Conservation (phyloP, 2,797 vertebrate genomes). For the Todus mexicanus region DNA sequence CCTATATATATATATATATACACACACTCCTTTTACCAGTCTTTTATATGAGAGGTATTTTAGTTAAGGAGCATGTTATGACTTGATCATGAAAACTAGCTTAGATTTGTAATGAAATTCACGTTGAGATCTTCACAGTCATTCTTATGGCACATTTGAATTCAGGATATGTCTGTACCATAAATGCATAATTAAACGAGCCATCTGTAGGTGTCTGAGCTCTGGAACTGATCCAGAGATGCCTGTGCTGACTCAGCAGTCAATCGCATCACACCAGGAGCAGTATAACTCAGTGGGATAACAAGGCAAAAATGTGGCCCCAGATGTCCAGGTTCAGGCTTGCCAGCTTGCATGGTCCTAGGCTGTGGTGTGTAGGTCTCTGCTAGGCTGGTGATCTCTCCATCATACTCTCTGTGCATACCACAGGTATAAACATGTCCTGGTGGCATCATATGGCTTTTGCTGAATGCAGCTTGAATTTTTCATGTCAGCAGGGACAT, state of each 20-base stretch:
- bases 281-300: too few relatives aligned
- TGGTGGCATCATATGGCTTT: neutral
- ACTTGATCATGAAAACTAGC: rapidly evolving
- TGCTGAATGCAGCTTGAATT: neutral
- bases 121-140: neutral
- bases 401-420: neutral
- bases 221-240: neutral
- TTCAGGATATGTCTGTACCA: neutral
- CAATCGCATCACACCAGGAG: neutral
- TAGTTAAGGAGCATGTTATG: neutral
- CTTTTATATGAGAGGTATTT: neutral
- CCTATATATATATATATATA: too few relatives aligned
- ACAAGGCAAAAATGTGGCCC: too few relatives aligned
- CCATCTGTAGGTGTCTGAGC: neutral
- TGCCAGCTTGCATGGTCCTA: neutral
- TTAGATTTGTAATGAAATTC: neutral
- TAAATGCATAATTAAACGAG: neutral
- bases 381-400: neutral
- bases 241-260: neutral
- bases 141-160: neutral
- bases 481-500: neutral
- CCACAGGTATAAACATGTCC: neutral
- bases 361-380: neutral
- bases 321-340: neutral
- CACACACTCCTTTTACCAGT: neutral